phyloP scores from a whole-genome alignment of 2,797 vertebrate species.

The Rhinophrynus dorsalis region DNA sequence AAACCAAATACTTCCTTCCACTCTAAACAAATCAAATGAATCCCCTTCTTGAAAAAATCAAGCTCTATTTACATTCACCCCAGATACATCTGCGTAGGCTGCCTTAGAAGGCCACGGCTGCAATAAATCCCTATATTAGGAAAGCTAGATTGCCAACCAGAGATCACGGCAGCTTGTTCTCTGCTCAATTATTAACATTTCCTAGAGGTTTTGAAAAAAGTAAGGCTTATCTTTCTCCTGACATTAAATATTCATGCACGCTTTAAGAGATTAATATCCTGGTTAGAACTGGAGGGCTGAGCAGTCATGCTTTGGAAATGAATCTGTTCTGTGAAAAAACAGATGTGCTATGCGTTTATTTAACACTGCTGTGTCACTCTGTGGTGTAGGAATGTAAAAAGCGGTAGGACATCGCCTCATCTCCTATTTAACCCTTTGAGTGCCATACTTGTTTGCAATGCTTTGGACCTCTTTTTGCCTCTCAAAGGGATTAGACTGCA shows the following conservation, averaged over 20 bases:
- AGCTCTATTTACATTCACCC: slow-evolving; percentile 81
- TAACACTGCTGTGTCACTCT: too few species aligned
- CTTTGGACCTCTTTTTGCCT: too few species aligned
- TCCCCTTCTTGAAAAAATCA: slow-evolving; percentile 78
- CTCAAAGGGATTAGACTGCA: too few species aligned
- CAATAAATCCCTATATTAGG: slow-evolving; percentile 86
- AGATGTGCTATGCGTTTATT: neutral
- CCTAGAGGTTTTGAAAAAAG: slow-evolving; percentile 54
- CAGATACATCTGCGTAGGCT: slow-evolving; percentile 77
- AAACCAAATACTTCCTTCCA: slow-evolving; percentile 70
- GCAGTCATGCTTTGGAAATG: slow-evolving; percentile 20
- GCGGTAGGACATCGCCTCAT: too few species aligned
- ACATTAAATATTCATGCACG: slow-evolving; percentile 55
- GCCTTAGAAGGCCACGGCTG: slow-evolving; percentile 84
- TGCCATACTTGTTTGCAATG: too few species aligned
- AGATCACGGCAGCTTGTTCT: slow-evolving; percentile 78
- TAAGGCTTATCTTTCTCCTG: slow-evolving; percentile 59
- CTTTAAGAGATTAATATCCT: slow-evolving; percentile 32
- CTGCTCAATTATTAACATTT: slow-evolving; percentile 75
- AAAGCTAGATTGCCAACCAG: slow-evolving; percentile 79
- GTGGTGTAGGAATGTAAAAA: neutral
- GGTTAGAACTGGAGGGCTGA: slow-evolving; percentile 3
- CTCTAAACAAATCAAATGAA: slow-evolving; percentile 82
- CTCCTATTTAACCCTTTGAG: too few species aligned
- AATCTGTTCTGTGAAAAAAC: slow-evolving; percentile 17